A percentile compares a stretch with the other conserved stretches of the same genome.
Evolutionary conservation across 2,888 invertebrate species (phyloP).

Genomic region (Anodontia alba): DNA sequence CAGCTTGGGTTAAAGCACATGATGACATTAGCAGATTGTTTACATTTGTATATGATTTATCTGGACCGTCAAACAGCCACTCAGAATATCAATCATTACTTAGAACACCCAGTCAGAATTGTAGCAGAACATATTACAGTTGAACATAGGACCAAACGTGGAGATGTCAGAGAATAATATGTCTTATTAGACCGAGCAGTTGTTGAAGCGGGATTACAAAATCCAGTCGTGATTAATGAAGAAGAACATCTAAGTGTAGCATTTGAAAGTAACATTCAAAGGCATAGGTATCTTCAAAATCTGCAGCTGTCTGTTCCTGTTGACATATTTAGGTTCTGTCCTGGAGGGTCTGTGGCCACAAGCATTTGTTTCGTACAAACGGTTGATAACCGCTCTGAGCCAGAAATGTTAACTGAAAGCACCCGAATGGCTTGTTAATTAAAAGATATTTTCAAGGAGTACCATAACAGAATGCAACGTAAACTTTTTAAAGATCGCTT

Average conservation of each 20-base stretch:
- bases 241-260: neutral
- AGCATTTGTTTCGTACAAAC: neutral
- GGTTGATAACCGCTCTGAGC: neutral
- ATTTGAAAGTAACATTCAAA: neutral
- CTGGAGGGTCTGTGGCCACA: neutral
- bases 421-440: constrained; percentile 30
- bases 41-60: neutral
- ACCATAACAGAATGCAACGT: constrained; percentile 48
- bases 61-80: neutral
- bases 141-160: neutral
- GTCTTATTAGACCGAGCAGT: constrained; percentile 3
- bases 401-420: constrained; percentile 33
- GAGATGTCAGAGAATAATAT: no score
- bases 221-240: neutral
- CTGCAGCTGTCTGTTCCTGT: constrained; percentile 2
- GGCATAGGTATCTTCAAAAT: neutral
- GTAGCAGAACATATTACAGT: neutral
- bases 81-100: neutral
- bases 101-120: neutral
- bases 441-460: constrained; percentile 35
- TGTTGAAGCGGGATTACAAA: constrained; percentile 4
- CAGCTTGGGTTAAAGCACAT: neutral
- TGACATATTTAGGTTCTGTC: constrained; percentile 8
- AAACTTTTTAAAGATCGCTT: constrained; percentile 32
- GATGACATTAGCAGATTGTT: constrained; percentile 12